These are phyloP conservation scores for Coreius guichenoti DNA, from an alignment of 2,797 vertebrate species.

Conservation along the genomic window DNA sequence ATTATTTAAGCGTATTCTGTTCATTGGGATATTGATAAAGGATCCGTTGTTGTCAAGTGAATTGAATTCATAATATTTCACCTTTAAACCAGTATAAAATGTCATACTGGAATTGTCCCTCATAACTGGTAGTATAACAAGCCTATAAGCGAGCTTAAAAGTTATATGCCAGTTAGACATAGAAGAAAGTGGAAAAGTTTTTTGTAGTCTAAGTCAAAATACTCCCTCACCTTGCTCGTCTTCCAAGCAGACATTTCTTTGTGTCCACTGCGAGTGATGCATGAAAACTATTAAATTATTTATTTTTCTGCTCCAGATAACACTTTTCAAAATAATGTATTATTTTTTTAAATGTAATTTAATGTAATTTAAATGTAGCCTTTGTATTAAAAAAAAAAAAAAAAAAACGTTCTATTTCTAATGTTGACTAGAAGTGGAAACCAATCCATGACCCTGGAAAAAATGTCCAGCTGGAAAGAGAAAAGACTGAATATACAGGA, in stretches of 20 bases:
- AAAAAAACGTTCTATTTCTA: neutral
- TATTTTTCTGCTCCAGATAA: neutral
- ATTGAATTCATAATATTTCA: neutral
- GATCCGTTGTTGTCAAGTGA: neutral
- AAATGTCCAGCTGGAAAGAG: neutral
- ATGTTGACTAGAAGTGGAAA: neutral
- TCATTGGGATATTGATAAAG: neutral
- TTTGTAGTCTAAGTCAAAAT: neutral
- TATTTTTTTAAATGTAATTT: neutral
- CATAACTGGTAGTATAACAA: too few species aligned
- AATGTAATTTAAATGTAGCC: neutral
- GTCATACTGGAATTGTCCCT: neutral
- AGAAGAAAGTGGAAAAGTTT: too few species aligned
- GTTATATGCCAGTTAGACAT: neutral
- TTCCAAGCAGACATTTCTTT: neutral
- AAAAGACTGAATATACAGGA: constrained; percentile 5
- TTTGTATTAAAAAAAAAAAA: too few species aligned
- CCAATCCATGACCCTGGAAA: neutral
- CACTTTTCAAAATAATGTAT: neutral
- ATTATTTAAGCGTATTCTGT: neutral
- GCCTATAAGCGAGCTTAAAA: too few species aligned
- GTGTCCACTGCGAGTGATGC: neutral
- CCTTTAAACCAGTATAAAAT: neutral
- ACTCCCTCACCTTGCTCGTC: neutral
- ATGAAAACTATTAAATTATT: neutral